These are phyloP conservation scores for Germaria angustata DNA, from an alignment of 2,888 invertebrate genomes.

Conservation along the genomic window DNA sequence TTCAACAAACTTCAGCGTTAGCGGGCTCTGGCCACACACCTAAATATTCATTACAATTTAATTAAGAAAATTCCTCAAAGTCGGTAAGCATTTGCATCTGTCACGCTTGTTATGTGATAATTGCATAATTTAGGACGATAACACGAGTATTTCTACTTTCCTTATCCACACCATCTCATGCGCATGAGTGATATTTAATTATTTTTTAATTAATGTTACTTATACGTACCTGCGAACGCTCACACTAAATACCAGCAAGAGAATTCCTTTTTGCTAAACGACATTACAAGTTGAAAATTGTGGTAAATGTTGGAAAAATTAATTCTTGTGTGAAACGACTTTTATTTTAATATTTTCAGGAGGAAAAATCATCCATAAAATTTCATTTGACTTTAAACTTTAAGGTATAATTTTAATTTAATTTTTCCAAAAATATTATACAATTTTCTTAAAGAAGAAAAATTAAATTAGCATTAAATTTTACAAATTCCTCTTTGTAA, in stretches of 20 bases:
- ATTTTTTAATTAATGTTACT: constrained; percentile 41
- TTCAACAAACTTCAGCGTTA: not conserved
- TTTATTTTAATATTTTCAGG: too few species aligned
- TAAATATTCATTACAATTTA: not conserved
- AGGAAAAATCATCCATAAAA: too few species aligned
- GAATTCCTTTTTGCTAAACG: too few species aligned
- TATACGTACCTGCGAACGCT: not conserved
- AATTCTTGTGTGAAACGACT: too few species aligned
- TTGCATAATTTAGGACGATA: constrained; percentile 9
- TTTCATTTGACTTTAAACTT: too few species aligned
- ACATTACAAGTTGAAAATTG: not conserved
- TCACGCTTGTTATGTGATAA: not conserved
- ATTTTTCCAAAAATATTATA: too few species aligned
- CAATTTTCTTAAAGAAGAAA: not conserved
- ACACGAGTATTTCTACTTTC: not conserved
- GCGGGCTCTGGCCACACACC: not conserved
- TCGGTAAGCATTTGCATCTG: not conserved
- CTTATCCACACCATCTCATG: not conserved
- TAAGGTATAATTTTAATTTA: too few species aligned
- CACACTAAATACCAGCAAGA: not conserved
- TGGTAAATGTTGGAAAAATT: not conserved
- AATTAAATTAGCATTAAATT: not conserved
- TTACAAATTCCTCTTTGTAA: constrained; percentile 17
- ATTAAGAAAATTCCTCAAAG: not conserved
- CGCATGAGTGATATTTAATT: constrained; percentile 54